A percentile compares a stretch with the other conserved stretches of the same genome.
Evolutionary conservation across 2,113 vertebrate genomes (phyloP).

Genomic region (Ageneiosus marmoratus): DNA sequence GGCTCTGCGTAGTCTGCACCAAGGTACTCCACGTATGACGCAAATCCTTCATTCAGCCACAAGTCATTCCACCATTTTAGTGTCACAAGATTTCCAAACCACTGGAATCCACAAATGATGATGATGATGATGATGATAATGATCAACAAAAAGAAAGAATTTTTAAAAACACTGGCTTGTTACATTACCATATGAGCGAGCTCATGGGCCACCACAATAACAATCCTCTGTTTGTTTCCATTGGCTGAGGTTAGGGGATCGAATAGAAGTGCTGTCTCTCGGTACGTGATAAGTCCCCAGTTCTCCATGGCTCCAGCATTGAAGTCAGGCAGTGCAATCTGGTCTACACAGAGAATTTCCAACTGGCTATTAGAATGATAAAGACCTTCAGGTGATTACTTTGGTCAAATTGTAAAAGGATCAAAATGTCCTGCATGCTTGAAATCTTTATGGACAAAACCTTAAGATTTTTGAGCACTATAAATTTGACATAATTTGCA

Average conservation of each 20-base stretch:
- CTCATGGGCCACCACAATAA: conserved; percentile 84
- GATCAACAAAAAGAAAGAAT: not conserved
- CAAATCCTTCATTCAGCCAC: conserved; percentile 95
- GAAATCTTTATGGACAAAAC: not conserved
- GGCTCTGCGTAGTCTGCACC: conserved; percentile 76
- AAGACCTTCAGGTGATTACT: not conserved
- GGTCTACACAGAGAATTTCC: conserved; percentile 72
- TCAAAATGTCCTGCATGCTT: not conserved
- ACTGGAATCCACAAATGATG: conserved; percentile 70
- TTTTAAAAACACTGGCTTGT: not conserved
- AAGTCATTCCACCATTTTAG: conserved; percentile 93
- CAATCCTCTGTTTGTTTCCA: conserved; percentile 85
- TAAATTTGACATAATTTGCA: not conserved
- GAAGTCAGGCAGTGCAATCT: conserved; percentile 90
- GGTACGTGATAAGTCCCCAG: conserved; percentile 95
- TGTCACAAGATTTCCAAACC: conserved; percentile 96
- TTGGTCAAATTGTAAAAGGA: not conserved
- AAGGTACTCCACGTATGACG: conserved; percentile 89
- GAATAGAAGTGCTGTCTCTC: conserved; percentile 85
- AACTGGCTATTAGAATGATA: not conserved
- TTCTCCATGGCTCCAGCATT: conserved; percentile 94
- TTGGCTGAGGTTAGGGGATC: conserved; percentile 74
- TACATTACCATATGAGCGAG: conserved; percentile 88
- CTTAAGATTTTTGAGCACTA: not conserved
- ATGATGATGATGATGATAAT: conserved; percentile 8